Conservation (phyloP, 1,140 invertebrate genomes). For the Drosophila sulfurigaster region DNA sequence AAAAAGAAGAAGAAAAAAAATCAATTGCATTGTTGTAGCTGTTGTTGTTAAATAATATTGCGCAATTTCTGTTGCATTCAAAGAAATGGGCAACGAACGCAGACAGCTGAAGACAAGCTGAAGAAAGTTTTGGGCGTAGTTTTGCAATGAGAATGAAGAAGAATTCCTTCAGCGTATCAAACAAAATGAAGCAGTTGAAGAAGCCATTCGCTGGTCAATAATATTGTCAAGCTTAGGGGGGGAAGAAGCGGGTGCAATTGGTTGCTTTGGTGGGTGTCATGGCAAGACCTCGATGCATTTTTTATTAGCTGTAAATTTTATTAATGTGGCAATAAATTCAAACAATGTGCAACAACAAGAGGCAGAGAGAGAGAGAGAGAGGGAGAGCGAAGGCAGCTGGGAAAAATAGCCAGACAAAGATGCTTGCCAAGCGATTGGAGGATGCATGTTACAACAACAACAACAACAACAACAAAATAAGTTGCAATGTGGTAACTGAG, state of each 20-base stretch:
- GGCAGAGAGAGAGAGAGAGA: constrained; percentile 19
- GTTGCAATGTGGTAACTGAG: constrained; percentile 64
- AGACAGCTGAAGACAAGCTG: constrained; percentile 29
- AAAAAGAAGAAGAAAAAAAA: constrained; percentile 36
- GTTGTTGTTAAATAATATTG: constrained; percentile 72
- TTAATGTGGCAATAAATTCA: constrained; percentile 82
- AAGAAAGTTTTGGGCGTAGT: constrained; percentile 27
- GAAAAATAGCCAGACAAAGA: constrained; percentile 48
- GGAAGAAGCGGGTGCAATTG: not conserved
- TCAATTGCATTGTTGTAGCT: constrained; percentile 74
- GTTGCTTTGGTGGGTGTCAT: constrained; percentile 49
- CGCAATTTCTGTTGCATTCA: constrained; percentile 74
- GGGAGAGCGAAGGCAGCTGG: not conserved
- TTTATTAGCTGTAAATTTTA: constrained; percentile 83
- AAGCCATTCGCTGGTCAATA: constrained; percentile 8
- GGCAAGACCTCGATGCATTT: constrained; percentile 69
- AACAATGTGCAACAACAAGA: constrained; percentile 70
- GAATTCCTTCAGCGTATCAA: not conserved
- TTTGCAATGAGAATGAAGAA: constrained; percentile 7
- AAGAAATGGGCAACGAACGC: constrained; percentile 40
- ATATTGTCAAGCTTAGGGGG: constrained; percentile 11
- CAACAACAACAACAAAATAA: constrained; percentile 35
- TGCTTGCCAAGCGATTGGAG: constrained; percentile 51
- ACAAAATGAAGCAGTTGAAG: constrained; percentile 30
- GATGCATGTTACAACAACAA: constrained; percentile 43